These are phyloP conservation scores for Dendroctonus valens DNA, from an alignment of 1,140 invertebrate genomes.

Conservation along the genomic window DNA sequence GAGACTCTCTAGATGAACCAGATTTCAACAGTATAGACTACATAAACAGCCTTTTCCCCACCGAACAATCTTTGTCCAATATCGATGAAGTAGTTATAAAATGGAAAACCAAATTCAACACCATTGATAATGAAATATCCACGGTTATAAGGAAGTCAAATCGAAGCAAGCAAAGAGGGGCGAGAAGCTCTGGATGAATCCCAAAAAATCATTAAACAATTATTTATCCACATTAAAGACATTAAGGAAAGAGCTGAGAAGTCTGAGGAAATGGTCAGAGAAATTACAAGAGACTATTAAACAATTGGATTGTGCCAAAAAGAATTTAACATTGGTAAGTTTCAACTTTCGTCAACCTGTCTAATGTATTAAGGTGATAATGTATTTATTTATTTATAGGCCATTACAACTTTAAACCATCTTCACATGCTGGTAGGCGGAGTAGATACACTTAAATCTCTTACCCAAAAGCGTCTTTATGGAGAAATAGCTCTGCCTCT, in stretches of 20 bases:
- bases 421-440: conserved; percentile 97
- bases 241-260: conserved; percentile 92
- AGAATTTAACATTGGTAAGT: conserved; percentile 79
- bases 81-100: conserved; percentile 92
- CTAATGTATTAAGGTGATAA: neutral
- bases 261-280: conserved; percentile 94
- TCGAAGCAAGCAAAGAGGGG: conserved; percentile 78
- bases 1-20: conserved; percentile 86
- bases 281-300: conserved; percentile 99
- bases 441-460: conserved; percentile 77
- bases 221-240: conserved; percentile 90
- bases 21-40: conserved; percentile 95
- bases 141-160: conserved; percentile 83
- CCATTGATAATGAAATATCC: conserved; percentile 85
- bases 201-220: conserved; percentile 83
- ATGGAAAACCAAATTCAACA: conserved; percentile 79
- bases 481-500: conserved; percentile 92
- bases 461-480: conserved; percentile 80
- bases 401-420: conserved; percentile 97
- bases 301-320: conserved; percentile 97
- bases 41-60: conserved; percentile 96
- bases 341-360: conserved; percentile 1
- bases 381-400: conserved; percentile 47
- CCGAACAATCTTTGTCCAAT: conserved; percentile 93
- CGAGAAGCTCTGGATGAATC: conserved; percentile 79